Conservation (phyloP, 2,113 vertebrate genomes). For the Cyprinodon brontotheroides region DNA sequence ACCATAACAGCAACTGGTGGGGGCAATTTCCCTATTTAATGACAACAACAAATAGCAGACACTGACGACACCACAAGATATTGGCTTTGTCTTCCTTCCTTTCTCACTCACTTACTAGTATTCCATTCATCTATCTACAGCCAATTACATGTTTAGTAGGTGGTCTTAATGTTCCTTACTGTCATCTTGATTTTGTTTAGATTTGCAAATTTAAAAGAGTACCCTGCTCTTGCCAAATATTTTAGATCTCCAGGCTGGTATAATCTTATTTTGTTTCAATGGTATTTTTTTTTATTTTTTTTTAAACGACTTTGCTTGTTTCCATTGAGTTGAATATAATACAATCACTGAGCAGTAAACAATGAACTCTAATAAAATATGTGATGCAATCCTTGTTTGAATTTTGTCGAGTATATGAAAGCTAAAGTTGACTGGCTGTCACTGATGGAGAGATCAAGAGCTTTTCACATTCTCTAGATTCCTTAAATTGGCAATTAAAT, state of each 20-base stretch:
- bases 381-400: background rate
- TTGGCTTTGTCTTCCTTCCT: background rate
- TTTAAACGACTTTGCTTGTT: background rate
- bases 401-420: background rate
- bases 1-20: background rate
- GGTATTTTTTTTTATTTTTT: no score
- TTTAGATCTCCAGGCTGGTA: background rate
- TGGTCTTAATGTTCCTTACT: background rate
- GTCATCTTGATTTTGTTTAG: background rate
- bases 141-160: background rate
- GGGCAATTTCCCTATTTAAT: background rate
- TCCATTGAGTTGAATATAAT: background rate
- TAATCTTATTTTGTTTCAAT: background rate
- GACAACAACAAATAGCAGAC: background rate
- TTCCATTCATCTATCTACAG: no score
- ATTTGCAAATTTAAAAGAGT: background rate
- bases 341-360: background rate
- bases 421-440: slow-evolving; percentile 7
- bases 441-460: slow-evolving; percentile 43
- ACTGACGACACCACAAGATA: background rate
- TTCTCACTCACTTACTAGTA: background rate
- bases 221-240: background rate
- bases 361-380: background rate
- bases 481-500: slow-evolving; percentile 80
- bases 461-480: slow-evolving; percentile 59